Evolutionary conservation across 2,113 vertebrate genomes (phyloP), one percentile per base, ranked within the genome.

Genomic region (Elgaria multicarinata): DNA sequence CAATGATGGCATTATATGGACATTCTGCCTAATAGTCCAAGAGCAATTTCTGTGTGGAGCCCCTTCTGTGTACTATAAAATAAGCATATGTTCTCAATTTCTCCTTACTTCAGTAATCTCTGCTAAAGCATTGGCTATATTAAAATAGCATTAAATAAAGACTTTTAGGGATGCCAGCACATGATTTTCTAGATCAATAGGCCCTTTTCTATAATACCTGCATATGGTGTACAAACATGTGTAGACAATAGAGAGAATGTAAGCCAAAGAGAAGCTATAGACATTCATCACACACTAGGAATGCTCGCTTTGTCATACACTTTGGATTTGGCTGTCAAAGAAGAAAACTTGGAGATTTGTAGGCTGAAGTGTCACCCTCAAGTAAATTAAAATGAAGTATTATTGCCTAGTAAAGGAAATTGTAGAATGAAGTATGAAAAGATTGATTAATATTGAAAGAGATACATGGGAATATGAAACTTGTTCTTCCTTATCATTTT

Each of bases 301-400:
- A 5, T 26, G 67, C 83, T 87, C 71, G 31, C 22, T 78, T 83
- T 5, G 26, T 82, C 71, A 2, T 3, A 64, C 46, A 39, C 62
- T 72, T 74, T 31, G n/a, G 2, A 80, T 44, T 74, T 64, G 16
- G 6, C 72, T 93, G 86, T 50, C 69, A 62, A 50, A 66, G 66
- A 53, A n/a, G 22, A 85, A 8, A 87, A 87, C 42, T 72, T 18
- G 76, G 31, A 86, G 67, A 74, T 87, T 94, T 91, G 87, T 87
- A 53, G 66, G 55, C 88, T 62, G 66, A 66, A 46, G 87, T 42
- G 75, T 90, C 84, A 6, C 58, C 46, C 6, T 83, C 87, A 77
- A 66, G n/a, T 75, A 86, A 91, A 91, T 91, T 62, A 91, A 93
- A 80, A 78, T 8, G n/a, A 92, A 87, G 66, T 82, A 87, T n/a